A percentile compares a stretch with the other conserved stretches of the same genome.
Evolutionary conservation across 2,797 vertebrate species (phyloP).

Genomic region (Miichthys miiuy): DNA sequence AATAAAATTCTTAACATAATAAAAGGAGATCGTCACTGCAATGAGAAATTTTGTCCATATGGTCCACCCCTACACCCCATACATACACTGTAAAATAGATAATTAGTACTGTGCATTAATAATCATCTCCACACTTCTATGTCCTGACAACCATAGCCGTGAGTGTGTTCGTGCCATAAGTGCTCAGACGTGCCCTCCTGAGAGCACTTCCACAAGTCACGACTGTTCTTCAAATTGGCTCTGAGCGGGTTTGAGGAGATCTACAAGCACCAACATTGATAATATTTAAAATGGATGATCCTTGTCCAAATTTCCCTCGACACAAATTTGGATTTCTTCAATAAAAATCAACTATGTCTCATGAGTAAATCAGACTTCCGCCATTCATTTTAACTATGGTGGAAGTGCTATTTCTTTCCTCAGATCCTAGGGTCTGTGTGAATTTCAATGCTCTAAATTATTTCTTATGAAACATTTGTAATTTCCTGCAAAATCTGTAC

Average conservation of each 20-base stretch:
- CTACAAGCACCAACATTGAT: not conserved
- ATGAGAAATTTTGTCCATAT: not conserved
- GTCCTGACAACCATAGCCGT: not conserved
- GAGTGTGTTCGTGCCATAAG: not conserved
- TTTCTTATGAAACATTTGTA: constrained; percentile 2
- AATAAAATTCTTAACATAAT: not conserved
- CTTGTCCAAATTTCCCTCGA: not conserved
- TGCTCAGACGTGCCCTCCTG: not conserved
- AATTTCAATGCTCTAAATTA: not conserved
- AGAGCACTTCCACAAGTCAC: not conserved
- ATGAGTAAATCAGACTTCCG: not conserved
- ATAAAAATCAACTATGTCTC: not conserved
- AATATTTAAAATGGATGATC: not conserved
- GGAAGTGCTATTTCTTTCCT: not conserved
- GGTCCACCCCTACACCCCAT: not conserved
- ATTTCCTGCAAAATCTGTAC: not conserved
- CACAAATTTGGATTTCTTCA: not conserved
- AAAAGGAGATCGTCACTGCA: not conserved
- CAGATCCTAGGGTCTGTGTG: not conserved
- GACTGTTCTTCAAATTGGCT: not conserved
- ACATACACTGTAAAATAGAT: not conserved
- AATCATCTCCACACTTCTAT: not conserved
- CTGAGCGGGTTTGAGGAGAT: not conserved
- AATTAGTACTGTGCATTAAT: not conserved
- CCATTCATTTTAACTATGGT: not conserved